Percentiles rank a stretch among this genome's conserved stretches.
These are phyloP conservation scores for Thermophis baileyi DNA, from an alignment of 2,113 vertebrate species.

Conservation along the genomic window DNA sequence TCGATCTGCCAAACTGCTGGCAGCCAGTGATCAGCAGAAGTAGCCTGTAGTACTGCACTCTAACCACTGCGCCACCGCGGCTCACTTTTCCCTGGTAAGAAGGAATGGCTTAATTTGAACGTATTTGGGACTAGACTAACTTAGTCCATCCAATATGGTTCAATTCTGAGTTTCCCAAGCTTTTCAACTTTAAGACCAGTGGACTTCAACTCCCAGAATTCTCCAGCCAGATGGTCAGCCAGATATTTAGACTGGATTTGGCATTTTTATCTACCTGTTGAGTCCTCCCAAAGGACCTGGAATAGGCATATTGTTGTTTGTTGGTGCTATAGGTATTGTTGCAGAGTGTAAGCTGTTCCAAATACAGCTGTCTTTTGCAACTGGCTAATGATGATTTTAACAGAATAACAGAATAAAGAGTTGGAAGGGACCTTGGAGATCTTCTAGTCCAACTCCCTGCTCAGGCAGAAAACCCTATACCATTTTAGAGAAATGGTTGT, in stretches of 20 bases:
- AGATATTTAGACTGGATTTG: not conserved
- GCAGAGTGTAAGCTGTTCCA: not conserved
- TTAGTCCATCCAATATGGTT: not conserved
- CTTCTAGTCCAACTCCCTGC: not conserved
- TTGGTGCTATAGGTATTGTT: not conserved
- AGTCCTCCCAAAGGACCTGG: not conserved
- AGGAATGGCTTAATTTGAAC: not conserved
- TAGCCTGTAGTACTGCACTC: too few species aligned
- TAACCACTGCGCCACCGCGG: too few species aligned
- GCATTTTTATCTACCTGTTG: not conserved
- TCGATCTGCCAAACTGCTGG: too few species aligned
- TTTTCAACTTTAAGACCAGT: not conserved
- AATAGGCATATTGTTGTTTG: not conserved
- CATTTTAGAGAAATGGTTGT: too few species aligned
- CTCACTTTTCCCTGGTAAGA: not conserved
- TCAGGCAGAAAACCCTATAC: too few species aligned
- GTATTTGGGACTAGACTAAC: not conserved
- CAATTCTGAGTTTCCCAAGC: not conserved
- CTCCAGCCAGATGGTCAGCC: not conserved
- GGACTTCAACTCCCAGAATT: not conserved
- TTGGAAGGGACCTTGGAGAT: not conserved
- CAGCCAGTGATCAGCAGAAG: too few species aligned
- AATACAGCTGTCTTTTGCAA: not conserved
- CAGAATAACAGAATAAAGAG: not conserved
- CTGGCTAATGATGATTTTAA: not conserved